Percentiles rank a stretch among this genome's conserved stretches.
Conservation (phyloP, 2,888 invertebrate species). For the Ophion slaviceki region DNA sequence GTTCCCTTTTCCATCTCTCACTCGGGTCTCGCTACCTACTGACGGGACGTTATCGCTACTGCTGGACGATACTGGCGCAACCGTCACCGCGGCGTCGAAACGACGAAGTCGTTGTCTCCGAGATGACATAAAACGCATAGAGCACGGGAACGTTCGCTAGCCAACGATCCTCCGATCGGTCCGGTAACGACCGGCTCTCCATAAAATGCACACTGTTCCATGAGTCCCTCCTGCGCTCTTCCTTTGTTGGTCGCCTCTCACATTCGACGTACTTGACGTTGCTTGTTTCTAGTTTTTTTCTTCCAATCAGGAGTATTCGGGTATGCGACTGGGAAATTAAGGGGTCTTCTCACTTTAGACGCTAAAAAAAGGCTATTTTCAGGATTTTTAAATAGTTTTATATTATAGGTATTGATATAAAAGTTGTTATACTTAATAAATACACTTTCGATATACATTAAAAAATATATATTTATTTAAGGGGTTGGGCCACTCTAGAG, state of each 20-base stretch:
- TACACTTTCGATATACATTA: too few relatives aligned
- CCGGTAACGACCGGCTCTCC: slow-evolving; percentile 47
- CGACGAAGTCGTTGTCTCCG: slow-evolving; percentile 48
- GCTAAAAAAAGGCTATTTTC: too few relatives aligned
- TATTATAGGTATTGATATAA: too few relatives aligned
- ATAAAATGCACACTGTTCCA: slow-evolving; percentile 50
- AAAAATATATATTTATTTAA: too few relatives aligned
- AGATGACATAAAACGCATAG: slow-evolving; percentile 53
- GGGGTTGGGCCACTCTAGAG: too few relatives aligned
- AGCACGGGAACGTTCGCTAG: slow-evolving; percentile 39
- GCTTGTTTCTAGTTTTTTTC: not conserved
- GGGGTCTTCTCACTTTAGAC: too few relatives aligned
- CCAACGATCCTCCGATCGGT: slow-evolving; percentile 42
- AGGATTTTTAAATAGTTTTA: too few relatives aligned
- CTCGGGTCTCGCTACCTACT: not conserved
- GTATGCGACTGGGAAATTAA: not conserved
- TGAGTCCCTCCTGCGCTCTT: not conserved
- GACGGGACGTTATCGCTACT: not conserved
- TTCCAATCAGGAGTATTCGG: not conserved
- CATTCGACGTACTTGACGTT: slow-evolving; percentile 32
- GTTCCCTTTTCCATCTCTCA: slow-evolving; percentile 12
- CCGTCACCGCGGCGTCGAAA: slow-evolving; percentile 41
- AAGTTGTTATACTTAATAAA: too few relatives aligned
- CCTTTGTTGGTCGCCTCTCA: slow-evolving; percentile 7
- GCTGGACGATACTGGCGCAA: not conserved